Base-by-base conservation (phyloP, 2,113 vertebrate species). In the Oncorhynchus tshawytscha region DNA sequence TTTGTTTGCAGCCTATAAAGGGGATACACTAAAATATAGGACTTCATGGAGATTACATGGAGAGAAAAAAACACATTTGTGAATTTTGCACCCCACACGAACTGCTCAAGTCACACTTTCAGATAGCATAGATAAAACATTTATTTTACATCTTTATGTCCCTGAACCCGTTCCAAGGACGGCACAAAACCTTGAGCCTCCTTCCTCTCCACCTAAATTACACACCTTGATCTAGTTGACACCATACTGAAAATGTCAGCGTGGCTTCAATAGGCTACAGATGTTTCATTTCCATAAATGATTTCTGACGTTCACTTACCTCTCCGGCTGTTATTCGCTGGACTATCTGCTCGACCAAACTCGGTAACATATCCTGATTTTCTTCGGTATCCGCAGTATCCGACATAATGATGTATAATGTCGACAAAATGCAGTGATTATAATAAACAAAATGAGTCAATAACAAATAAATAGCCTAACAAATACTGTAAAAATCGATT, bases 261-360 rank as follows among this genome's bases (percentile, higher is more conserved):
- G 49, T 20, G 7, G 45, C 2, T 75, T 29, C 67, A 79, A 16
- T 85, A 82, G 49, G 75, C 71, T 75, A 59, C 78, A 4, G 49
- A 20, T 80, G 82, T 82, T 85, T 82, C 88, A 87, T 3, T 39
- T 39, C 34, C 72, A 18, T 80, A 81, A 80, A 85, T 85, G 82
- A 81, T 81, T 70, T 22, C 20, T 22, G 11, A 68, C 49, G 9
- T 75, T 20, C 49, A 59, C 94, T 91, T 88, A 97, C 97, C 97
- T 97, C 94, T 82, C 92, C 95, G 71, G 86, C 82, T 80, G 94
- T 93, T 78, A 98, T 88, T 72, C 96, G 82, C 68, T 70, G 34
- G n/a, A 69, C 67, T 69, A 70, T 89, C 73, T 96, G 82, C 45
- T 70, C 68, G 7, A 70, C 68, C 20, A 70, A 93, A 90, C 94